Conservation (phyloP, 2,113 vertebrate genomes). For the Daboia siamensis region DNA sequence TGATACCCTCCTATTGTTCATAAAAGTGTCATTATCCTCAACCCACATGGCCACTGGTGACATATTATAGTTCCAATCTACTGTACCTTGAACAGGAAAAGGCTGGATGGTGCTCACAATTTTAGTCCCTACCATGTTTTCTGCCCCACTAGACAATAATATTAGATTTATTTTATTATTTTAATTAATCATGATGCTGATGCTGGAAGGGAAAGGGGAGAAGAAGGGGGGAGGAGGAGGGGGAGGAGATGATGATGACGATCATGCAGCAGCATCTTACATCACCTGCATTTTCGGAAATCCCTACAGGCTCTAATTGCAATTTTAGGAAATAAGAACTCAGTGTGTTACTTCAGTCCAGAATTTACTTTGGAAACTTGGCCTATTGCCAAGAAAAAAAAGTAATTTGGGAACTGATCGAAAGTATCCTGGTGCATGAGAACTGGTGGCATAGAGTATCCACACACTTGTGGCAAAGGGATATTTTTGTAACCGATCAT, state of each 20-base stretch:
- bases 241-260: neutral
- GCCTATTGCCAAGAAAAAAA: neutral
- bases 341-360: neutral
- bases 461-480: neutral
- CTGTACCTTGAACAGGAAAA: neutral
- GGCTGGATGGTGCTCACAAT: neutral
- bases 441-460: neutral
- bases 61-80: neutral
- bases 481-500: neutral
- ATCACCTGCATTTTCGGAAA: neutral
- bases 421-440: neutral
- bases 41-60: neutral
- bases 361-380: neutral
- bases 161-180: neutral
- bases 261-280: neutral
- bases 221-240: too few relatives aligned
- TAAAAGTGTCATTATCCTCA: neutral
- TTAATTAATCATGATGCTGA: neutral
- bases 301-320: neutral
- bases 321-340: neutral
- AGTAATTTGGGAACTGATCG: neutral
- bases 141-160: neutral
- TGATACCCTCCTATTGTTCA: neutral
- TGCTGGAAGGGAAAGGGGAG: neutral
- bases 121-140: neutral